A percentile compares a stretch with the other conserved stretches of the same genome.
These are phyloP conservation scores for Nasonovia ribisnigri DNA, from an alignment of 2,888 invertebrate genomes.

Conservation along the genomic window DNA sequence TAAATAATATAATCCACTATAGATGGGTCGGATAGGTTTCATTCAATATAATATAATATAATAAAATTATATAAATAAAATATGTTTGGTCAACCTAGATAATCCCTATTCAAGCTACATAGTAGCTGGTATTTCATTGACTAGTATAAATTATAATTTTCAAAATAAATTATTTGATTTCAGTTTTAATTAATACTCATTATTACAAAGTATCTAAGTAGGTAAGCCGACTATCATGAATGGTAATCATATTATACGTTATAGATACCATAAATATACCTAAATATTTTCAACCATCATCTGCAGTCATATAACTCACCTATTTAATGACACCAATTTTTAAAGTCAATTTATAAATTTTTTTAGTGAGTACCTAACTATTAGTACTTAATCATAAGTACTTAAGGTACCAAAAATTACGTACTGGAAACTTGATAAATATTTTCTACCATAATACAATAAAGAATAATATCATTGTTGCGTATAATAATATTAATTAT, in stretches of 20 bases:
- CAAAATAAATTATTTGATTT: not conserved
- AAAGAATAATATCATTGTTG: not conserved
- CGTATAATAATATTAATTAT: too few species aligned
- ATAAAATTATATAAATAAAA: not conserved
- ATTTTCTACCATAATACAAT: not conserved
- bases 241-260: not conserved
- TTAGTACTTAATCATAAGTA: not conserved
- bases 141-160: not conserved
- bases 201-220: not conserved
- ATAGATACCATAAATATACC: not conserved
- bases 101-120: not conserved
- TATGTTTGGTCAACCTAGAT: not conserved
- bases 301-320: not conserved
- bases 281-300: not conserved
- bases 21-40: not conserved
- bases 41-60: not conserved
- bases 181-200: not conserved
- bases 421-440: not conserved
- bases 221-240: not conserved
- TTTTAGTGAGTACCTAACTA: not conserved
- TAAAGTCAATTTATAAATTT: not conserved
- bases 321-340: not conserved
- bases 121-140: not conserved
- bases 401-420: not conserved
- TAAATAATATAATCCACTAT: not conserved